Conservation (phyloP, 2,888 invertebrate genomes). For the Amphimallon solstitiale region DNA sequence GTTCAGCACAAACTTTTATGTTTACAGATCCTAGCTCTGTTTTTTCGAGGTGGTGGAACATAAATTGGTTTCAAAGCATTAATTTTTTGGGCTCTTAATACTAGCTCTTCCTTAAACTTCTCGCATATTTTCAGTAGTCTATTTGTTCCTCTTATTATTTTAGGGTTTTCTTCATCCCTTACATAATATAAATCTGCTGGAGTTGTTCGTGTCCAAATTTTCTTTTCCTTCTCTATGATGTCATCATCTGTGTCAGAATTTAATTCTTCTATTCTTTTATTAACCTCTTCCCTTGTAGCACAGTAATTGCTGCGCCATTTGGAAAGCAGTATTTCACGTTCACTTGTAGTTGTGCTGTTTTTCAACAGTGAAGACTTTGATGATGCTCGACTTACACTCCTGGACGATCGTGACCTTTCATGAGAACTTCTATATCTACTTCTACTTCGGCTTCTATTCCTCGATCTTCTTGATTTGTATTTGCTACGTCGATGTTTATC, state of each 20-base stretch:
- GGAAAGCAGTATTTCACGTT: constrained; percentile 68
- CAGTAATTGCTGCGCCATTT: constrained; percentile 78
- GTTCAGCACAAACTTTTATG: constrained; percentile 74
- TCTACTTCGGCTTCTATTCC: constrained; percentile 22
- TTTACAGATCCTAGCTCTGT: constrained; percentile 74
- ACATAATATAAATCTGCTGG: constrained; percentile 90
- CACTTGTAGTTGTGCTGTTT: constrained; percentile 49
- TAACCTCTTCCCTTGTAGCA: constrained; percentile 78
- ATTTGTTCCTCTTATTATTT: constrained; percentile 74
- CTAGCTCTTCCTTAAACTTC: constrained; percentile 75
- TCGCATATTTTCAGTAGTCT: constrained; percentile 79
- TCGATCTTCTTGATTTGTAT: constrained; percentile 5
- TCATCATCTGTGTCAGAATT: constrained; percentile 68
- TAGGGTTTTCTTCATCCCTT: constrained; percentile 69
- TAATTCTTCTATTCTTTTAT: constrained; percentile 76
- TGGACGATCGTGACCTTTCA: constrained; percentile 5
- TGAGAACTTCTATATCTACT: constrained; percentile 7
- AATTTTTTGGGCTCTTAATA: constrained; percentile 74
- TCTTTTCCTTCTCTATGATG: constrained; percentile 64
- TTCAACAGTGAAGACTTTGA: constrained; percentile 17
- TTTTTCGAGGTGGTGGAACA: constrained; percentile 76
- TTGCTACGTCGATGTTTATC: constrained; percentile 3
- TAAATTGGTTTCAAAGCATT: constrained; percentile 73
- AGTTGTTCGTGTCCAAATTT: constrained; percentile 86
- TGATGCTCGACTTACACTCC: background rate